phyloP scores from a whole-genome alignment of 2,888 invertebrate species.

The Latrodectus hesperus region DNA sequence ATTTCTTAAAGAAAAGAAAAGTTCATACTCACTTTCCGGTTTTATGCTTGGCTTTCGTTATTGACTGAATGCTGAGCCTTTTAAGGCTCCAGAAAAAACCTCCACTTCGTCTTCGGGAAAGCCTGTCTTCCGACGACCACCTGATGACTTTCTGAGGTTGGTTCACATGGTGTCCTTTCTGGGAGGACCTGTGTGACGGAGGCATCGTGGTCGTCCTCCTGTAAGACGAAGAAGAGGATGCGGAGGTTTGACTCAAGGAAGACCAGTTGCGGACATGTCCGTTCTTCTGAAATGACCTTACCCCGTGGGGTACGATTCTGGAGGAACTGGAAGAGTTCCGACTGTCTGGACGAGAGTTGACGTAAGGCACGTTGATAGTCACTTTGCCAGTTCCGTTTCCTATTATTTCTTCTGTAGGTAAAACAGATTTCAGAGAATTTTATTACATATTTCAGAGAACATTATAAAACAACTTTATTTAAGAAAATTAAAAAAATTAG shows the following conservation, averaged over 20 bases:
- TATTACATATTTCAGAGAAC: neutral
- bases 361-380: slow-evolving; percentile 60
- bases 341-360: slow-evolving; percentile 38
- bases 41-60: slow-evolving; percentile 66
- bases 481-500: too few relatives aligned
- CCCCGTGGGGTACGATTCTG: slow-evolving; percentile 49
- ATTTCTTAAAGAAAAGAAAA: too few relatives aligned
- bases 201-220: slow-evolving; percentile 32
- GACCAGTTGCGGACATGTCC: slow-evolving; percentile 68
- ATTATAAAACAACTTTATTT: too few relatives aligned
- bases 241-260: slow-evolving; percentile 61
- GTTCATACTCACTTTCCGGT: slow-evolving; percentile 55
- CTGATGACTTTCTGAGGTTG: slow-evolving; percentile 55
- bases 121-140: slow-evolving; percentile 58
- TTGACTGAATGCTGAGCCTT: slow-evolving; percentile 61
- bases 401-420: slow-evolving; percentile 37
- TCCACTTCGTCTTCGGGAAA: slow-evolving; percentile 30
- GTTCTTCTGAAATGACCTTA: slow-evolving; percentile 58
- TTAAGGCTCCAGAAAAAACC: slow-evolving; percentile 65
- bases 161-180: slow-evolving; percentile 9
- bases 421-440: neutral
- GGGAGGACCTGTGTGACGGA: neutral
- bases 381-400: slow-evolving; percentile 62
- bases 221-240: slow-evolving; percentile 47
- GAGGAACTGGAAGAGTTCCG: slow-evolving; percentile 51